Conservation (phyloP, 2,797 vertebrate genomes). For the Fistularia tabacaria region DNA sequence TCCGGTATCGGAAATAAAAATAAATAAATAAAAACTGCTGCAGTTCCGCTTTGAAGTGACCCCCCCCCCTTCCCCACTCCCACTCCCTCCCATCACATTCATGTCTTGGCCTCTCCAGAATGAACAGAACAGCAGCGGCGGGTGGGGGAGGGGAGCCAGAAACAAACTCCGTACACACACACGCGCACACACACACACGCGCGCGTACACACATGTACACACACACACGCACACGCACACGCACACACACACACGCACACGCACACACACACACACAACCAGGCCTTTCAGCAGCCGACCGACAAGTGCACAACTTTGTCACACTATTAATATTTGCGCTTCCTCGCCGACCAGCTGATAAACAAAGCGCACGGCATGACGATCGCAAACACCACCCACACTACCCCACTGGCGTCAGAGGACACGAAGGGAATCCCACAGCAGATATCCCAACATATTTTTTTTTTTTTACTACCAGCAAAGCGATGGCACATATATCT, state of each 20-base stretch:
- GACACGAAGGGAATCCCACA: slow-evolving; percentile 42
- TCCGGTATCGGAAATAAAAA: slow-evolving; percentile 1
- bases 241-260: slow-evolving; percentile 32
- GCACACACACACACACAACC: slow-evolving; percentile 31
- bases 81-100: slow-evolving; percentile 62
- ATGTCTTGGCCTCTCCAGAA: slow-evolving; percentile 76
- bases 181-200: slow-evolving; percentile 4
- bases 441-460: slow-evolving; percentile 37
- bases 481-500: slow-evolving; percentile 53
- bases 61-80: slow-evolving; percentile 1
- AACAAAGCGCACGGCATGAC: slow-evolving; percentile 22
- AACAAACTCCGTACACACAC: slow-evolving; percentile 73
- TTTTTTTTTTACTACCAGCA: slow-evolving; percentile 32
- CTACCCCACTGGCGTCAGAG: slow-evolving; percentile 20
- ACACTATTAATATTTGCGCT: slow-evolving; percentile 59
- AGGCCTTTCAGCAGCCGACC: slow-evolving; percentile 75
- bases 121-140: slow-evolving; percentile 63
- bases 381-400: slow-evolving; percentile 13
- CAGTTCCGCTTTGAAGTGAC: slow-evolving; percentile 67
- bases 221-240: background rate
- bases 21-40: background rate
- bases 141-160: slow-evolving; percentile 79
- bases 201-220: no score
- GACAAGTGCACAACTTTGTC: slow-evolving; percentile 82
- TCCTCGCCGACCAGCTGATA: slow-evolving; percentile 24